Evolutionary conservation across 2,113 vertebrate genomes (phyloP).

Genomic region (Enhydra lutris): DNA sequence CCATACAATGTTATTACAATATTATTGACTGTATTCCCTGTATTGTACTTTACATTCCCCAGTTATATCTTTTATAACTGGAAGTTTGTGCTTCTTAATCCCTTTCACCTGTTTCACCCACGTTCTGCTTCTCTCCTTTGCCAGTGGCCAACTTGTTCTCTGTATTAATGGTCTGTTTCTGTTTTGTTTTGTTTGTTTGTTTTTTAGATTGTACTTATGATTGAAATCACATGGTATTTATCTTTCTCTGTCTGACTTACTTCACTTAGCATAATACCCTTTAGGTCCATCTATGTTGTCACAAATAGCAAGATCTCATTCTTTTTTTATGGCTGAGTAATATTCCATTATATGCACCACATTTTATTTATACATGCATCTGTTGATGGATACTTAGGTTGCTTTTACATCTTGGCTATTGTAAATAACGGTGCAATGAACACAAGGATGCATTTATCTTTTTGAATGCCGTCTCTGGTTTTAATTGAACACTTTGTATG

Average conservation of each 20-base stretch:
- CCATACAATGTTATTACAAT: not conserved
- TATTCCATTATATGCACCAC: not conserved
- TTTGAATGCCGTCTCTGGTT: not conserved
- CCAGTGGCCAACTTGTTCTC: not conserved
- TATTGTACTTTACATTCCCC: not conserved
- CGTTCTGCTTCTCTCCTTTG: not conserved
- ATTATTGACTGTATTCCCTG: not conserved
- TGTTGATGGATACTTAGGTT: not conserved
- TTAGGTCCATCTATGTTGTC: not conserved
- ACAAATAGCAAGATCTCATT: not conserved
- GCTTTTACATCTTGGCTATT: not conserved
- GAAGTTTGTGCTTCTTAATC: not conserved
- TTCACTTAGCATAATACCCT: not conserved
- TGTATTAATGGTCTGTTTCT: not conserved
- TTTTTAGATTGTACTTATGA: not conserved
- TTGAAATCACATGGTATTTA: not conserved
- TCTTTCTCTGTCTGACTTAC: not conserved
- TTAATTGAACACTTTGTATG: not conserved
- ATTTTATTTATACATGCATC: not conserved
- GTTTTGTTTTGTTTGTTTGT: not conserved
- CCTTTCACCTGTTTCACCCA: not conserved
- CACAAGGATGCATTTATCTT: not conserved
- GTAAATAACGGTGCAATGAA: not conserved
- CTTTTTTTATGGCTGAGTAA: not conserved
- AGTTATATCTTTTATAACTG: not conserved